Evolutionary conservation across 2,888 invertebrate species (phyloP).

Genomic region (Lasioglossum vierecki): DNA sequence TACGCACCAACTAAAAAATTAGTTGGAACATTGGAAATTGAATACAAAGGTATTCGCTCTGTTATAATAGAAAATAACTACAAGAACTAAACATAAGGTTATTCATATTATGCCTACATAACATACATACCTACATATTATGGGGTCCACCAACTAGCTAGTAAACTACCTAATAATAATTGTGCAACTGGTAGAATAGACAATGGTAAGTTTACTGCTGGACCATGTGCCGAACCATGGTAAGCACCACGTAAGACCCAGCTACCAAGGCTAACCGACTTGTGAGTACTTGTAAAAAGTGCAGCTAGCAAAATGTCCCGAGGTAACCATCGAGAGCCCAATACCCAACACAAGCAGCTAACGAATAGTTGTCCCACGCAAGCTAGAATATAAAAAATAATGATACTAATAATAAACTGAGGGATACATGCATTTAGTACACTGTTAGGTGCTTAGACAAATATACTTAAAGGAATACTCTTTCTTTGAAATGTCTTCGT

Average conservation of each 20-base stretch:
- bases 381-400: slow-evolving; percentile 72
- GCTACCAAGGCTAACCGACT: slow-evolving; percentile 81
- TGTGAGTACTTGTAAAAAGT: slow-evolving; percentile 81
- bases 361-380: slow-evolving; percentile 79
- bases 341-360: slow-evolving; percentile 79
- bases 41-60: background rate
- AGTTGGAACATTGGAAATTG: background rate
- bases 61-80: slow-evolving; percentile 18
- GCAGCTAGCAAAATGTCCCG: slow-evolving; percentile 77
- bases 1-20: background rate
- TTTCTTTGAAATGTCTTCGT: background rate
- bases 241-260: slow-evolving; percentile 81
- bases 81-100: background rate
- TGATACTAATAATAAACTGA: slow-evolving; percentile 26
- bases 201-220: slow-evolving; percentile 80
- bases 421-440: background rate
- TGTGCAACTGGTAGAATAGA: slow-evolving; percentile 81
- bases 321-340: slow-evolving; percentile 80
- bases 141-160: slow-evolving; percentile 79
- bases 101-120: slow-evolving; percentile 20
- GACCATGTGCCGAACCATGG: slow-evolving; percentile 79
- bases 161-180: slow-evolving; percentile 79
- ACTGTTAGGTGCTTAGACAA: background rate
- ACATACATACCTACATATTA: slow-evolving; percentile 55
- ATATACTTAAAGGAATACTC: background rate